These are phyloP conservation scores for Dynastes hyllus DNA, from an alignment of 2,888 invertebrate genomes.

Conservation along the genomic window DNA sequence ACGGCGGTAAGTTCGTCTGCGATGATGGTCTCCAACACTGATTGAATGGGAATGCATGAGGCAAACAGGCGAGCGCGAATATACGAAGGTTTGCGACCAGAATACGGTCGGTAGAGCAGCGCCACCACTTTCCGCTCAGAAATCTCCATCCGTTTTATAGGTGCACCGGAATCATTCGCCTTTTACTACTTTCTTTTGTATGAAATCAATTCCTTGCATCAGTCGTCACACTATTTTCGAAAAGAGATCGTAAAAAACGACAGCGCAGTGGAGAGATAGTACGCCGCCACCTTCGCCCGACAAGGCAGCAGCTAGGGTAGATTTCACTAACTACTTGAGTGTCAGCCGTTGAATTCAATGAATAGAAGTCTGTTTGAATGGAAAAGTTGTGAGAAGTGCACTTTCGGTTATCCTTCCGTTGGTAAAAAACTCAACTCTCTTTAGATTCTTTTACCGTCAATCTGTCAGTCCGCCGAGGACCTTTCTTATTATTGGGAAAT, in stretches of 20 bases:
- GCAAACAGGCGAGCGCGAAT: conserved; percentile 42
- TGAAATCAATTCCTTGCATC: conserved; percentile 52
- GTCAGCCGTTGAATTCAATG: conserved; percentile 50
- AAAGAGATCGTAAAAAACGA: conserved; percentile 39
- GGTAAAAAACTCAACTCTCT: conserved; percentile 34
- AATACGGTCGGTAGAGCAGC: conserved; percentile 43
- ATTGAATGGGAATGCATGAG: conserved; percentile 44
- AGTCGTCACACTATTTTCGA: conserved; percentile 51
- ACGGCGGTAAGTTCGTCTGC: conserved; percentile 45
- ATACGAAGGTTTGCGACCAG: conserved; percentile 48
- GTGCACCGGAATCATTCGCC: conserved; percentile 45
- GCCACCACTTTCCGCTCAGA: conserved; percentile 45
- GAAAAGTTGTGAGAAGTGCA: conserved; percentile 50
- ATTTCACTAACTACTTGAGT: conserved; percentile 57
- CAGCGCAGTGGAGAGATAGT: conserved; percentile 50
- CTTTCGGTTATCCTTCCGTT: conserved; percentile 55
- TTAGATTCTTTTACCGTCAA: conserved; percentile 43
- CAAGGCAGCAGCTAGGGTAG: conserved; percentile 51
- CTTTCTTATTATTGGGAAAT: conserved; percentile 46
- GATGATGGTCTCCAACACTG: conserved; percentile 44
- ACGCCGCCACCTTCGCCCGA: conserved; percentile 24
- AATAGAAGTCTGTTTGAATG: conserved; percentile 49
- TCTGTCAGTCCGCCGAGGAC: conserved; percentile 42
- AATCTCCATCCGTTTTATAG: conserved; percentile 48
- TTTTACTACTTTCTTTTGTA: conserved; percentile 51